Conservation (phyloP, 2,113 vertebrate genomes). For the Phrynocephalus versicolor region DNA sequence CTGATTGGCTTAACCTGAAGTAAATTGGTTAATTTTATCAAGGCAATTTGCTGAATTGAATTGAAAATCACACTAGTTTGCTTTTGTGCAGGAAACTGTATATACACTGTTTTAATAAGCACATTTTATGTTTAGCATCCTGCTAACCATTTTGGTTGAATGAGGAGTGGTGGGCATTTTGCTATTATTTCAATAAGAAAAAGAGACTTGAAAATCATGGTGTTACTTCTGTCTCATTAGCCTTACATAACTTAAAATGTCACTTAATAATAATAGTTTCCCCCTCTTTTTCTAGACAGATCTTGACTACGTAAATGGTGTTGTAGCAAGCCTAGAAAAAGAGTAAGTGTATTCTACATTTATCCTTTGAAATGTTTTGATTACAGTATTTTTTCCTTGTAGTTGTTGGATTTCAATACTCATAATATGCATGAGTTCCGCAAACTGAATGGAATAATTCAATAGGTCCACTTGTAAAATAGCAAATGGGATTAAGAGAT, state of each 20-base stretch:
- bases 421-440: background rate
- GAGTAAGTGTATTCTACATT: constrained; percentile 83
- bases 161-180: background rate
- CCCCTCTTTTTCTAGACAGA: constrained; percentile 83
- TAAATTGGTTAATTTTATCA: background rate
- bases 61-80: background rate
- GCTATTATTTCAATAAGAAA: background rate
- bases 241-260: background rate
- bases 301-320: constrained; percentile 88
- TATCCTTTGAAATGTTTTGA: constrained; percentile 27
- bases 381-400: background rate
- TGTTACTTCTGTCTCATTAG: background rate
- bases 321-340: constrained; percentile 90
- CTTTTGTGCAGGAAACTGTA: too few species aligned
- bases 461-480: constrained; percentile 34
- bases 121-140: background rate
- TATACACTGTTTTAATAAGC: background rate
- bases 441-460: constrained; percentile 18
- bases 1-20: background rate
- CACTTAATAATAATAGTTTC: background rate
- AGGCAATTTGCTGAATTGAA: background rate
- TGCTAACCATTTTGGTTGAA: background rate
- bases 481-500: constrained; percentile 39
- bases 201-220: background rate
- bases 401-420: background rate